A percentile compares a stretch with the other conserved stretches of the same genome.
phyloP scores from a whole-genome alignment of 2,113 vertebrate genomes.

The Phrynosoma platyrhinos region DNA sequence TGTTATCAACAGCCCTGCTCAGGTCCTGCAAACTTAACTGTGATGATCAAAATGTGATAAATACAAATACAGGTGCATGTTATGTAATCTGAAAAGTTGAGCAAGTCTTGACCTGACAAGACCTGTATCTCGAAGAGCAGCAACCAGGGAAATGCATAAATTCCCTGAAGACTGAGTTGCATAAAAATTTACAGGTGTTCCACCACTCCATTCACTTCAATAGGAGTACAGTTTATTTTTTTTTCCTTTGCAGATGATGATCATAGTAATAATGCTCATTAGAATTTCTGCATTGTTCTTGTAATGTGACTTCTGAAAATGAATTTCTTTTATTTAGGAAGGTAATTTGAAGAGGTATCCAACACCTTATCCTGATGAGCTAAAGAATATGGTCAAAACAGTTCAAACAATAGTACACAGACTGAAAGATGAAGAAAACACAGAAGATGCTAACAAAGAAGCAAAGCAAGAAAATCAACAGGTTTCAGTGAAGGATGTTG shows the following conservation, averaged over 20 bases:
- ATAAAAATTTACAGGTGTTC: not conserved
- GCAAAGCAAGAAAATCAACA: slow-evolving; percentile 84
- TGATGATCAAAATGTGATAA: not conserved
- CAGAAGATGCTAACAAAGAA: slow-evolving; percentile 84
- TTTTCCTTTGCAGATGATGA: not conserved
- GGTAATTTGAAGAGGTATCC: slow-evolving; percentile 98
- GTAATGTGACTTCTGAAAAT: not conserved
- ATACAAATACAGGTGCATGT: not conserved
- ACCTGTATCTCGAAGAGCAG: not conserved
- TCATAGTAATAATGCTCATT: slow-evolving; percentile 24
- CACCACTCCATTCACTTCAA: too few relatives aligned
- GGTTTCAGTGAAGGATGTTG: slow-evolving; percentile 87
- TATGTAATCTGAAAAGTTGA: not conserved
- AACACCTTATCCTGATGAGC: slow-evolving; percentile 96
- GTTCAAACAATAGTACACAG: slow-evolving; percentile 96
- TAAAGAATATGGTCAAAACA: slow-evolving; percentile 99
- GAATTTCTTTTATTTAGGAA: slow-evolving; percentile 81
- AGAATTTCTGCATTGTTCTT: not conserved
- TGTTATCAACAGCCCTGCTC: too few relatives aligned
- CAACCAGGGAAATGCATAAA: not conserved
- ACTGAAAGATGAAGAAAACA: slow-evolving; percentile 92
- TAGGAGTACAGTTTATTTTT: not conserved
- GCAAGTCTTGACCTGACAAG: not conserved
- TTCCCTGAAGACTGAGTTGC: not conserved
- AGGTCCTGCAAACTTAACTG: not conserved